Percentiles rank a stretch among this genome's conserved stretches.
Evolutionary conservation across 2,797 vertebrate genomes (phyloP).

Genomic region (Fistularia commersonii): DNA sequence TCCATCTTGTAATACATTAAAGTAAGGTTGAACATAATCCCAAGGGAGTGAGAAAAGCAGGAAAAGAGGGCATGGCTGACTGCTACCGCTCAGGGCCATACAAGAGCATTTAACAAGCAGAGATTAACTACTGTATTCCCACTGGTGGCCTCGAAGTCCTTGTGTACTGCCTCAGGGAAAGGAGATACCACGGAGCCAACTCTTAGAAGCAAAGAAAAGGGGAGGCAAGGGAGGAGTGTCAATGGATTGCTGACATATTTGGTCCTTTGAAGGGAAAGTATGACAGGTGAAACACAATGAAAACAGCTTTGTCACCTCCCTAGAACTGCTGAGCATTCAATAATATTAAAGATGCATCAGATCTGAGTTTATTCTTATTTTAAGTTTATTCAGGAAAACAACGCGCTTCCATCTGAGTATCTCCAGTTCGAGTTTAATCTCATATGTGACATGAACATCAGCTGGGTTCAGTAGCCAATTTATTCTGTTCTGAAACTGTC

Average conservation of each 20-base stretch:
- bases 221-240: slow-evolving; percentile 12
- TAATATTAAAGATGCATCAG: too few species aligned
- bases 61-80: slow-evolving; percentile 51
- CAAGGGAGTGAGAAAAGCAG: slow-evolving; percentile 41
- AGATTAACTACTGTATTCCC: slow-evolving; percentile 72
- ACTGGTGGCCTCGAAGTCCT: slow-evolving; percentile 62
- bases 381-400: too few species aligned
- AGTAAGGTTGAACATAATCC: slow-evolving; percentile 40
- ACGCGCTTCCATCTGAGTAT: too few species aligned
- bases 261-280: too few species aligned
- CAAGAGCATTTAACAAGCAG: slow-evolving; percentile 70
- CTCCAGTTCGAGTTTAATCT: too few species aligned
- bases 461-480: slow-evolving; percentile 36
- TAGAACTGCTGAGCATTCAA: too few species aligned
- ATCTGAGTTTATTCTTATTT: too few species aligned
- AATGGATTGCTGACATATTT: too few species aligned
- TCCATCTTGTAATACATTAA: slow-evolving; percentile 34
- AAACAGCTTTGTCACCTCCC: slow-evolving; percentile 16
- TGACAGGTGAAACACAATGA: slow-evolving; percentile 45
- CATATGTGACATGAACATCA: too few species aligned
- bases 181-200: slow-evolving; percentile 31
- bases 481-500: slow-evolving; percentile 40
- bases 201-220: slow-evolving; percentile 8
- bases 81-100: slow-evolving; percentile 66
- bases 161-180: slow-evolving; percentile 58